These are phyloP conservation scores for Symphodus melops DNA, from an alignment of 2,113 vertebrate genomes.

Conservation along the genomic window DNA sequence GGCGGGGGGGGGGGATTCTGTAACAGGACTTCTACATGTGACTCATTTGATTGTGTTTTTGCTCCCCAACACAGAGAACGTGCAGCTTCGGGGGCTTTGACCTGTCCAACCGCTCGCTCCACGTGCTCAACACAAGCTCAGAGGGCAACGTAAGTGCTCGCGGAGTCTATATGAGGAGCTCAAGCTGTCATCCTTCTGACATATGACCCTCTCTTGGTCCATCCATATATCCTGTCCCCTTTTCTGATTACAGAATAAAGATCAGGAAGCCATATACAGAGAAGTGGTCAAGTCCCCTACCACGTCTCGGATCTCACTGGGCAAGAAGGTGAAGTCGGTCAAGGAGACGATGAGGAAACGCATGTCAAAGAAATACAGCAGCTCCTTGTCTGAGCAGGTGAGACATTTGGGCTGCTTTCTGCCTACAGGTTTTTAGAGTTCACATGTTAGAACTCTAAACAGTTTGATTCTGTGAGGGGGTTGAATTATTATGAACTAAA, in stretches of 20 bases:
- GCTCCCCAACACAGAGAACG: constrained; percentile 87
- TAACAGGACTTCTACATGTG: constrained; percentile 20
- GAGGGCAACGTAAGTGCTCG: constrained; percentile 88
- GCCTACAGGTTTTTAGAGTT: no score
- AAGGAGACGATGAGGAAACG: constrained; percentile 99
- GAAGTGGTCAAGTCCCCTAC: constrained; percentile 95
- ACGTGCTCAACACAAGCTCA: constrained; percentile 86
- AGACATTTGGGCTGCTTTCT: constrained; percentile 6
- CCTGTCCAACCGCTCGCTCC: constrained; percentile 93
- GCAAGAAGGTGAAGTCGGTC: constrained; percentile 98
- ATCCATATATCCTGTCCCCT: background rate
- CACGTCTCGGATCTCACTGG: constrained; percentile 94
- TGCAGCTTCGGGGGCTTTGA: constrained; percentile 99
- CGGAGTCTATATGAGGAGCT: background rate
- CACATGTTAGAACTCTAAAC: no score
- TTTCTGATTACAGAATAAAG: constrained; percentile 84
- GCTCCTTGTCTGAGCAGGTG: constrained; percentile 94
- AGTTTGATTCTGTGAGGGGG: no score
- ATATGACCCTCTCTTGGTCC: background rate
- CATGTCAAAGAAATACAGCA: constrained; percentile 99
- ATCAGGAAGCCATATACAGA: constrained; percentile 93
- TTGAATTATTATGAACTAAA: no score
- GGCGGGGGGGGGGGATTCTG: constrained; percentile 19
- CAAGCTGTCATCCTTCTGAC: constrained; percentile 2
- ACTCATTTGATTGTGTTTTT: constrained; percentile 61